Conservation (phyloP, 2,113 vertebrate species). For the Forbesichthys papilliferus region DNA sequence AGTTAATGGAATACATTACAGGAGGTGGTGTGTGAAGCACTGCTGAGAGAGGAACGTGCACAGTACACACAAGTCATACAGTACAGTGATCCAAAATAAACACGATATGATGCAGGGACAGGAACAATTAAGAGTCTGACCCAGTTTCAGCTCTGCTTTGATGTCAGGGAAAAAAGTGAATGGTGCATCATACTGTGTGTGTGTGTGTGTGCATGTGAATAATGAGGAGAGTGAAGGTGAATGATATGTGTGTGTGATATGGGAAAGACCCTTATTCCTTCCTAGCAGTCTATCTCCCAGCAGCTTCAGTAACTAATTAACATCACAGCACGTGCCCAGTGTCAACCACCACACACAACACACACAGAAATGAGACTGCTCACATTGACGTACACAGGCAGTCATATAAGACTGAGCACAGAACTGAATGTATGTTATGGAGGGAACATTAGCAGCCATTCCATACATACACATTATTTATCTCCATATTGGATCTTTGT, state of each 20-base stretch:
- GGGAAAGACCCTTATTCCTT: slow-evolving; percentile 16
- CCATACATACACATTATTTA: neutral
- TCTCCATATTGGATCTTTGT: neutral
- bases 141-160: slow-evolving; percentile 47
- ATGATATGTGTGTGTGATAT: slow-evolving; percentile 30
- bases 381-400: neutral
- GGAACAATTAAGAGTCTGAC: neutral
- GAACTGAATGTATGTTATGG: neutral
- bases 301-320: slow-evolving; percentile 60
- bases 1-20: too few relatives aligned
- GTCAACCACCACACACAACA: slow-evolving; percentile 28
- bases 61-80: too few relatives aligned
- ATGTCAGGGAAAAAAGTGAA: slow-evolving; percentile 49
- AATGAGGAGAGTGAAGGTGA: neutral
- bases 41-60: too few relatives aligned
- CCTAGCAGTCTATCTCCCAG: slow-evolving; percentile 42
- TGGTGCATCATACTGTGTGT: slow-evolving; percentile 4
- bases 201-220: slow-evolving; percentile 2
- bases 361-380: neutral
- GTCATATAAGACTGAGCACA: neutral
- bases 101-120: neutral
- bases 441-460: neutral
- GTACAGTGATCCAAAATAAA: too few relatives aligned
- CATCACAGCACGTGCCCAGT: slow-evolving; percentile 23
- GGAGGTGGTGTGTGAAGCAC: too few relatives aligned